Evolutionary conservation across 2,113 vertebrate genomes (phyloP), one percentile per base, ranked within the genome.

Genomic region (Hylia prasina): DNA sequence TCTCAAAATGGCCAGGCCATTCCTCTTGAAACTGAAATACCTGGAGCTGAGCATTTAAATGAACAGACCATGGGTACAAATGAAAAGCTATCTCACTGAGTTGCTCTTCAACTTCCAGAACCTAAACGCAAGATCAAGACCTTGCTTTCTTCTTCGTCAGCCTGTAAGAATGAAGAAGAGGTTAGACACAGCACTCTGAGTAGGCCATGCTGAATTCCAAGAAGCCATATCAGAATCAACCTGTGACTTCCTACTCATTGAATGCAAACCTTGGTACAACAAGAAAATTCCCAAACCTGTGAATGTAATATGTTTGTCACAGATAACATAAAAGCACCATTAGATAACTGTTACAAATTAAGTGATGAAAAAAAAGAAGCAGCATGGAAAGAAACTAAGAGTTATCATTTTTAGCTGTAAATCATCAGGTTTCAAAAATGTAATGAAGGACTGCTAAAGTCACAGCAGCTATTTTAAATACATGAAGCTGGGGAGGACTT

Each of bases 321-420:
- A 83, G 73, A 53, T 73, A 81, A 58, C 25, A 53, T 24, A 76
- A 91, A 71, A 76, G 53, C 31, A 9, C 72, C 50, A 54, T 76
- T 86, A 64, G 33, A 61, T 18, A 91, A 95, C 65, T 47, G 45
- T 93, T 87, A 90, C 60, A 97, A 92, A 95, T 84, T 61, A 93
- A 95, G 50, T 96, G 78, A 87, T 6, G 10, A 60, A 23, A 70
- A 66, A 81, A 64, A 31, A 45, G 7, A 89, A 76, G 78, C 40
- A 81, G 3, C 22, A 73, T 13, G 4, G 81, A 89, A 93, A 76
- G 54, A 81, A 68, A 65, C 48, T 13, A n/a, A 30, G 96, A 93
- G 44, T 64, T 93, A 76, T 65, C 68, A 86, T 89, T 96, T 94
- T 92, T 30, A 83, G 58, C 13, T 40, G 20, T 37, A 79, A 75